These are phyloP conservation scores for Agrotis puta DNA, from an alignment of 2,888 invertebrate species.

Conservation along the genomic window DNA sequence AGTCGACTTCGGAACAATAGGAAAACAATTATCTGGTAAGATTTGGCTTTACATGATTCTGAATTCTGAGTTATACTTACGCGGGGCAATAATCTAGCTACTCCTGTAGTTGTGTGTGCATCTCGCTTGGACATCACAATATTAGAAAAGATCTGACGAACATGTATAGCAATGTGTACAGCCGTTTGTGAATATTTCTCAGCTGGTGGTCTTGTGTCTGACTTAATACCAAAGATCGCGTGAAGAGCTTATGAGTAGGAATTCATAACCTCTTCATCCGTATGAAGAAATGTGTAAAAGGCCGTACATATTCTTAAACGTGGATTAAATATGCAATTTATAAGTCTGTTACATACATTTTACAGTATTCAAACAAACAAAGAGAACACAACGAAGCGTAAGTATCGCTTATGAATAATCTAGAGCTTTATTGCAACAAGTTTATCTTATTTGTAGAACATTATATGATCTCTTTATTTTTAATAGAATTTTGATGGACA, in stretches of 20 bases:
- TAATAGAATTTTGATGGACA: slow-evolving; percentile 90
- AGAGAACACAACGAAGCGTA: slow-evolving; percentile 76
- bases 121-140: slow-evolving; percentile 8
- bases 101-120: not conserved
- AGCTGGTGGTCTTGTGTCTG: slow-evolving; percentile 24
- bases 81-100: slow-evolving; percentile 39
- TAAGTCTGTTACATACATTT: slow-evolving; percentile 47
- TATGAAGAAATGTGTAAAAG: slow-evolving; percentile 15
- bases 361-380: slow-evolving; percentile 78
- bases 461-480: slow-evolving; percentile 89
- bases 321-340: slow-evolving; percentile 10
- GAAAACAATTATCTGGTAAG: slow-evolving; percentile 70
- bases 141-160: slow-evolving; percentile 3
- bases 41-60: slow-evolving; percentile 72
- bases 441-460: slow-evolving; percentile 88
- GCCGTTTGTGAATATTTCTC: not conserved
- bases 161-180: slow-evolving; percentile 1
- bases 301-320: not conserved
- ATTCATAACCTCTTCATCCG: slow-evolving; percentile 3
- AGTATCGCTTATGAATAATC: slow-evolving; percentile 80
- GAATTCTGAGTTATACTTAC: slow-evolving; percentile 76
- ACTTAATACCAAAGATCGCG: slow-evolving; percentile 9
- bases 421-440: slow-evolving; percentile 87
- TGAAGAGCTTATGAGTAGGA: not conserved
- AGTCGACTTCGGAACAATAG: slow-evolving; percentile 67